phyloP scores from a whole-genome alignment of 2,797 vertebrate species.

The Phaenicophaeus curvirostris region DNA sequence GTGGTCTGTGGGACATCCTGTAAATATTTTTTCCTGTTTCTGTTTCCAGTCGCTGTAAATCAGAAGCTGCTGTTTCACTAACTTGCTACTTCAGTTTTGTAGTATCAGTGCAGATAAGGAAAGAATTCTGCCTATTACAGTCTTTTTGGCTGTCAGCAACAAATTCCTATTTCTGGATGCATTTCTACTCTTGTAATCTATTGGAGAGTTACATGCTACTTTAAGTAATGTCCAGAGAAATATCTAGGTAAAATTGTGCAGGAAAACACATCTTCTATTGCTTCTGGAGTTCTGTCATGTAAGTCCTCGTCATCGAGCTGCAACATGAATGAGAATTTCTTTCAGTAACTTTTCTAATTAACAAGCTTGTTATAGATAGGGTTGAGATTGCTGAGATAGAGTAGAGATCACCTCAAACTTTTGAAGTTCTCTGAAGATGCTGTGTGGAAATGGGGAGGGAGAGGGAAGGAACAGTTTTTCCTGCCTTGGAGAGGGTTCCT shows the following conservation, averaged over 20 bases:
- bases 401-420: neutral
- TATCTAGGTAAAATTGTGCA: neutral
- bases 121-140: neutral
- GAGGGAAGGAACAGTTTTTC: neutral
- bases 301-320: neutral
- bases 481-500: neutral
- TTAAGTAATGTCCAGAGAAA: neutral
- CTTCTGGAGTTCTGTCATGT: neutral
- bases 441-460: rapidly evolving
- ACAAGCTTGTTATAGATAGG: neutral
- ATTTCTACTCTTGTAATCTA: neutral
- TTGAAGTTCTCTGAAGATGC: neutral
- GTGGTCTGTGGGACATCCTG: neutral
- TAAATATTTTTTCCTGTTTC: neutral
- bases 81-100: neutral
- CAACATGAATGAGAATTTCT: neutral
- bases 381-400: neutral
- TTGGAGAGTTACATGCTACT: neutral
- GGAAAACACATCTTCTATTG: neutral
- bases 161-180: neutral
- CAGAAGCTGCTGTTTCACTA: neutral
- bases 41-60: conserved; percentile 13
- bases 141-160: neutral
- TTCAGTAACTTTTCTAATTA: neutral
- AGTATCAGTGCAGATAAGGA: neutral